Base-by-base conservation (phyloP, 2,113 vertebrate genomes). In the Macquaria australasica region DNA sequence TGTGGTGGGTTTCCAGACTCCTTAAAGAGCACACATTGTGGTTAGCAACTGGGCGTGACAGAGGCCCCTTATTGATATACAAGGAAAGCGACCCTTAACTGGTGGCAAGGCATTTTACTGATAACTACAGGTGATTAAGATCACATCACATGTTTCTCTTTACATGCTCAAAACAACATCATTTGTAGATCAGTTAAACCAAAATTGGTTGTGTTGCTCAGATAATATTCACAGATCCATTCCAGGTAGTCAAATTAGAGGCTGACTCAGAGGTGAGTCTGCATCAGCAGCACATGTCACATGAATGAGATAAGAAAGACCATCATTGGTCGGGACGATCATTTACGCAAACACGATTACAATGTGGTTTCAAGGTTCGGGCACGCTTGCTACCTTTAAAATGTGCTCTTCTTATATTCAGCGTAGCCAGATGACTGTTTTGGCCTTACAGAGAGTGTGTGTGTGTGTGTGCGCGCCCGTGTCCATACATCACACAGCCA, bases 1-100 rank as follows among this genome's bases (percentile, higher is more conserved):
- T 74, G 43, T 51, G 6, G 15, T 56, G 68, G 55, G 11, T 69
- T 76, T 77, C 69, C 31, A 31, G 62, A 55, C 50, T 69, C 11
- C 2, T 55, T 73, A 85, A 76, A 88, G 63, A 73, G 73, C 25
- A 59, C 63, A 74, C 66, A 72, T 69, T 87, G 73, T 87, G 73
- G 64, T 73, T 21, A 62, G 37, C 39, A 67, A 69, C 28, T 75
- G 55, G 82, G 79, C 79, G 80, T 73, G 69, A 87, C 87, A 85
- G 63, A 80, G 85, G 37, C 14, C 20, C 51, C 51, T 84, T 62
- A 76, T 62, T 67, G 34, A 79, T 31, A 45, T 12, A 31, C 28
- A 58, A 67, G 12, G 28, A 59, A 85, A 85, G 87, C 80, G 28
- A 67, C 68, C 48, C 39, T 63, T 81, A 70, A 82, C 64, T 76